Conservation (phyloP, 2,113 vertebrate species). For the Strix uralensis region DNA sequence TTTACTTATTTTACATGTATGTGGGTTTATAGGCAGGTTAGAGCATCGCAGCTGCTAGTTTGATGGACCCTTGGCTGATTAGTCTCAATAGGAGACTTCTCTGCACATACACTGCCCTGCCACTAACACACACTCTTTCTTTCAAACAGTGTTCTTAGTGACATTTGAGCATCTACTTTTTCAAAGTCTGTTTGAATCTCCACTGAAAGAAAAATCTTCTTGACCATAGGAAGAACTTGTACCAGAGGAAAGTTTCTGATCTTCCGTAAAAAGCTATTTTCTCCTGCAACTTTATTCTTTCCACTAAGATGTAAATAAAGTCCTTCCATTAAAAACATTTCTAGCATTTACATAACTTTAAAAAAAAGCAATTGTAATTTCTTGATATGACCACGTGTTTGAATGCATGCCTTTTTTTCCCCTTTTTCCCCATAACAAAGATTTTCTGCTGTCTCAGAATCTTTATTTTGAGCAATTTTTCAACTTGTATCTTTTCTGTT, state of each 20-base stretch:
- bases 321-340: background rate
- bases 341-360: background rate
- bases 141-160: background rate
- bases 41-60: background rate
- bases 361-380: background rate
- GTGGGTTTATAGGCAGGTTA: background rate
- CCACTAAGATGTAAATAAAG: background rate
- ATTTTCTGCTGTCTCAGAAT: background rate
- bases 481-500: background rate
- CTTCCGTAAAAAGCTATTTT: background rate
- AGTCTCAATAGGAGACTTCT: background rate
- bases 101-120: background rate
- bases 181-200: background rate
- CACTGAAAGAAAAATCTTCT: background rate
- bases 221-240: background rate
- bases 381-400: background rate
- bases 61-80: background rate
- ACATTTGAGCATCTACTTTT: background rate
- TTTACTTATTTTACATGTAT: background rate
- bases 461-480: background rate
- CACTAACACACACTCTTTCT: background rate
- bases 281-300: background rate
- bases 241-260: background rate
- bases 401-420: fast-evolving
- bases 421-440: background rate